Percentiles rank a stretch among this genome's conserved stretches.
Evolutionary conservation across 1,140 invertebrate species (phyloP).

Genomic region (Dufourea novaeangliae): DNA sequence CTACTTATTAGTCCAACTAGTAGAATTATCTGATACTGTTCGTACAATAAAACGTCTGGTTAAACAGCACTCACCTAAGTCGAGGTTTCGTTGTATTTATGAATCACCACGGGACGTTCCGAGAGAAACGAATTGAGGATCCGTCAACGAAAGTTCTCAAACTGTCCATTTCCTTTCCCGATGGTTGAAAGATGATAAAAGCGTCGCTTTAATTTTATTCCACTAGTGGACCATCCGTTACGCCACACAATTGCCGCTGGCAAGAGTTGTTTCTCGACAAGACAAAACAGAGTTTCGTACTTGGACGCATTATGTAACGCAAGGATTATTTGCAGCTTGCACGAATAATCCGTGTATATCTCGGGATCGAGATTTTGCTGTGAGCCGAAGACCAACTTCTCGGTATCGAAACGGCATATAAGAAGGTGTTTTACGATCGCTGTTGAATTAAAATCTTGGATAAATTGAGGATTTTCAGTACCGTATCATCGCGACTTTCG

Average conservation of each 20-base stretch:
- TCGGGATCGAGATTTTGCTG: not conserved
- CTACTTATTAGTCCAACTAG: too few species aligned
- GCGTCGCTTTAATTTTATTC: conserved; percentile 21
- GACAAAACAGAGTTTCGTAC: not conserved
- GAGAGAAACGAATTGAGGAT: too few species aligned
- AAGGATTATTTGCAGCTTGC: conserved; percentile 5
- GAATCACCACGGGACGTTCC: too few species aligned
- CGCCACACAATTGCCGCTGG: not conserved
- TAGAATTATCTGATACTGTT: too few species aligned
- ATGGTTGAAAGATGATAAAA: not conserved
- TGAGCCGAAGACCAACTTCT: not conserved
- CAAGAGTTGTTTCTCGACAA: not conserved
- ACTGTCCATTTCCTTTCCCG: not conserved
- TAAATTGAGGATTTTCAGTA: not conserved
- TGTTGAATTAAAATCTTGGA: not conserved
- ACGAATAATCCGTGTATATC: not conserved
- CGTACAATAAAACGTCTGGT: too few species aligned
- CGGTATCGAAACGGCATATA: conserved; percentile 7
- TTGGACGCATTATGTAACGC: not conserved
- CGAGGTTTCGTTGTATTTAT: too few species aligned
- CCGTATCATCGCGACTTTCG: too few species aligned
- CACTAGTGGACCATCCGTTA: not conserved
- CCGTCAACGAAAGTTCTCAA: too few species aligned
- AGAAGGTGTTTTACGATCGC: not conserved
- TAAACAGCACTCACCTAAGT: too few species aligned